Evolutionary conservation across 2,888 invertebrate genomes (phyloP), one percentile per base, ranked within the genome.

Genomic region (Scaptomyza tumidula): DNA sequence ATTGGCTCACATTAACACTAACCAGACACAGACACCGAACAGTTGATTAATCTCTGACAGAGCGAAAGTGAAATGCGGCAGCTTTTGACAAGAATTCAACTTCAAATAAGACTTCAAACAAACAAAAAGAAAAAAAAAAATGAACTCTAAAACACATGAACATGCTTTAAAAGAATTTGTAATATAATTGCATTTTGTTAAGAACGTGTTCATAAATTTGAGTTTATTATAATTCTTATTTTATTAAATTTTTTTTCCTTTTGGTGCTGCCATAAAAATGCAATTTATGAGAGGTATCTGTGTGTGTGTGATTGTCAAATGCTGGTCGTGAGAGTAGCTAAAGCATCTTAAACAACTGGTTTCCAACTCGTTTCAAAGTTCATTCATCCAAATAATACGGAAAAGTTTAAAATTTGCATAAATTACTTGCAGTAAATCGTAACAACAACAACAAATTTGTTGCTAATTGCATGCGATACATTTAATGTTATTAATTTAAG

Each of bases 351-450:
- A 29, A 52, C 46, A 88, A 82, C 82, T 86, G 88, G 82, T 82
- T 88, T 41, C 65, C 81, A 58, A 57, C 50, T 58, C 46, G 19
- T 44, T 60, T 56, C 53, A 68, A 77, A 82, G 88, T 88, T 89
- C 89, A 82, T 88, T 88, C 89, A 86, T 77, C 88, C 86, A 77
- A 78, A 88, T 89, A 88, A 88, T 88, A 88, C 88, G 90, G 88
- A 88, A 88, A 88, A 88, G 81, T 85, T 80, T 65, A 80, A 82
- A 79, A 80, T 88, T 76, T 88, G 85, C 79, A 89, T 86, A 86
- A 86, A 88, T 89, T 84, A 75, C 54, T 68, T 75, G 53, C 74
- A 60, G 75, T 65, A 52, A 76, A 79, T 58, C 64, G 72, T 48
- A 62, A 69, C 58, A 57, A 16, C 50, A 62, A 33, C 50, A 50